These are phyloP conservation scores for Strongylocentrotus purpuratus DNA, from an alignment of 35 echinoderm and acorn worm genomes.

Conservation along the genomic window DNA sequence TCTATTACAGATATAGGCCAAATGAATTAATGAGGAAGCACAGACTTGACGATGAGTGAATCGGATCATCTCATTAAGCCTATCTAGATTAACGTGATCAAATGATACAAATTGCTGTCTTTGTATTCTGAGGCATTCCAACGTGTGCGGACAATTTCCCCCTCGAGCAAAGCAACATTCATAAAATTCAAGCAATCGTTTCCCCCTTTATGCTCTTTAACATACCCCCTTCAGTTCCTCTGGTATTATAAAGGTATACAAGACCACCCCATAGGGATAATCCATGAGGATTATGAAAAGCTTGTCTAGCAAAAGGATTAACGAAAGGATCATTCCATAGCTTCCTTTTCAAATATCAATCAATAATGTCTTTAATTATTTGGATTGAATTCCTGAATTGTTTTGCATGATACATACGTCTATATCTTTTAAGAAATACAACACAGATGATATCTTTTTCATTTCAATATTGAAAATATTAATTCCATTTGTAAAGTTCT, in stretches of 20 bases:
- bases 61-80: not conserved
- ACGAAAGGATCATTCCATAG: not conserved
- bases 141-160: not conserved
- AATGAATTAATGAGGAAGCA: not conserved
- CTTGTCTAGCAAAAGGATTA: not conserved
- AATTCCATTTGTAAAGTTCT: too few species aligned
- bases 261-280: not conserved
- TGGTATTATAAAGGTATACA: not conserved
- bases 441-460: too few species aligned
- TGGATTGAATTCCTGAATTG: too few species aligned
- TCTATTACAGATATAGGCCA: not conserved
- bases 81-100: not conserved
- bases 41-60: not conserved
- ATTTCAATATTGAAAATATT: too few species aligned
- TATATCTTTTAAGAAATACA: too few species aligned
- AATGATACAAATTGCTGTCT: not conserved
- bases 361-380: too few species aligned
- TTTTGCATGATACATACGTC: too few species aligned
- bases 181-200: not conserved
- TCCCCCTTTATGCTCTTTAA: not conserved
- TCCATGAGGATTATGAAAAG: not conserved
- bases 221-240: not conserved
- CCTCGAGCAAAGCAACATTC: not conserved
- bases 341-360: not conserved
- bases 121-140: not conserved